Evolutionary conservation across 2,888 invertebrate species (phyloP).

Genomic region (Drosophila demipolita): DNA sequence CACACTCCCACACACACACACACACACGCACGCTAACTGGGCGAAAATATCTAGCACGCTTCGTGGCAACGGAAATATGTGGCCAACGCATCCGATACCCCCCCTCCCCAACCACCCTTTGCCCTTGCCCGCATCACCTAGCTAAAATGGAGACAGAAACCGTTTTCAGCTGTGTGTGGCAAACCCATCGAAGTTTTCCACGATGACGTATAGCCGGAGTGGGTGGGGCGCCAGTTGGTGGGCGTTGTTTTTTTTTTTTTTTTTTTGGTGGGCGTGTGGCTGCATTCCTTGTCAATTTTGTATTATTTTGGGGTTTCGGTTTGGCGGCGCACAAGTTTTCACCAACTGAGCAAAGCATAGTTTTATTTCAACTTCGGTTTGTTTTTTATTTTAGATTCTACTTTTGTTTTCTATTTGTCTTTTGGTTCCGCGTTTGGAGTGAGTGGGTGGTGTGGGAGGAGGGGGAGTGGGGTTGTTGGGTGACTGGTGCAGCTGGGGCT

Average conservation of each 20-base stretch:
- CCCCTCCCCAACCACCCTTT: no score
- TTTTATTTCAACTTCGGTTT: conserved; percentile 64
- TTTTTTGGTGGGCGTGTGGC: conserved; percentile 23
- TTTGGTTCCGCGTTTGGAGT: conserved; percentile 31
- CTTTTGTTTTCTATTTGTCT: conserved; percentile 78
- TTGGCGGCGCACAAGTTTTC: conserved; percentile 48
- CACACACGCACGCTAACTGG: conserved; percentile 20
- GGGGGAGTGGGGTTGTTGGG: not conserved
- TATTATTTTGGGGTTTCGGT: conserved; percentile 46
- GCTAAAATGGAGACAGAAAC: conserved; percentile 32
- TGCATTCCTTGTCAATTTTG: conserved; percentile 59
- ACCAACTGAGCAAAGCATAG: conserved; percentile 59
- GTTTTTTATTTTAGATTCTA: conserved; percentile 60
- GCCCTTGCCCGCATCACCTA: not conserved
- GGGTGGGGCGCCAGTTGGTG: not conserved
- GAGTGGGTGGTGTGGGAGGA: conserved; percentile 1
- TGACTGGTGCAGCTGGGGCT: conserved; percentile 24
- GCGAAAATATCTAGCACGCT: conserved; percentile 76
- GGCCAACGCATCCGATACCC: conserved; percentile 55
- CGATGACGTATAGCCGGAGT: conserved; percentile 63
- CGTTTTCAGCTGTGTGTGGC: conserved; percentile 40
- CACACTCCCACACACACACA: conserved; percentile 8
- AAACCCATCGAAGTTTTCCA: conserved; percentile 69
- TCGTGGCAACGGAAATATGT: conserved; percentile 75
- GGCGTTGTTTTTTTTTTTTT: not conserved